Evolutionary conservation across 2,797 vertebrate genomes (phyloP), one percentile per base, ranked within the genome.

Genomic region (Distichodus sexfasciatus): DNA sequence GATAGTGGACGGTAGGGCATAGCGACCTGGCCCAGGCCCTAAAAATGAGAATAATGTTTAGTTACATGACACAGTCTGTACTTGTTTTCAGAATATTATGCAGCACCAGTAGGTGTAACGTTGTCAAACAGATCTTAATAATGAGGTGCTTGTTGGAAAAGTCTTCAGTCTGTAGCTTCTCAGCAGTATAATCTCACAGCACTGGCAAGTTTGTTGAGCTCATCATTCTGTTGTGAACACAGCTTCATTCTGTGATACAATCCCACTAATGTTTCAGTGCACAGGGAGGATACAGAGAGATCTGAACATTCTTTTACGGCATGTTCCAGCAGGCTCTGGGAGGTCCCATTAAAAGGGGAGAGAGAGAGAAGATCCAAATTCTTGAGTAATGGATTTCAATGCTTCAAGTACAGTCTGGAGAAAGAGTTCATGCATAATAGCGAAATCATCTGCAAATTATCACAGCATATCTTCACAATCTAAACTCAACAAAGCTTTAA

Each of bases 1-100:
- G 23, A 94, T 76, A 0, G 93, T 92, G 1, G 94, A 85, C 0
- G 93, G 93, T 43, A 94, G 86, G n/a, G 83, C 66, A 4, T 93
- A 94, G 36, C 84, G 83, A 5, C 91, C 92, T 0, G 93, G 91
- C 10, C 93, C 91, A 0, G 92, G 91, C n/a, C 91, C 94, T 96
- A 6, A 51, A 28, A n/a, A 35, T 44, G 2, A 21, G 6, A 58
- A 58, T 41, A 7, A 5, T 3, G 29, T 59, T 43, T 26, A 28
- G 23, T 59, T 3, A 40, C 26, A 40, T 9, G 19, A 15, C 24
- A 24, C 21, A 40, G n/a, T n/a, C n/a, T n/a, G n/a, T n/a, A n/a
- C n/a, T n/a, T n/a, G n/a, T n/a, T n/a, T n/a, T n/a, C n/a, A n/a
- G n/a, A n/a, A n/a, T n/a, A n/a, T n/a, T n/a, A n/a, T n/a, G n/a